phyloP scores from a whole-genome alignment of 2,888 invertebrate species.

The Brachylomia viminalis region DNA sequence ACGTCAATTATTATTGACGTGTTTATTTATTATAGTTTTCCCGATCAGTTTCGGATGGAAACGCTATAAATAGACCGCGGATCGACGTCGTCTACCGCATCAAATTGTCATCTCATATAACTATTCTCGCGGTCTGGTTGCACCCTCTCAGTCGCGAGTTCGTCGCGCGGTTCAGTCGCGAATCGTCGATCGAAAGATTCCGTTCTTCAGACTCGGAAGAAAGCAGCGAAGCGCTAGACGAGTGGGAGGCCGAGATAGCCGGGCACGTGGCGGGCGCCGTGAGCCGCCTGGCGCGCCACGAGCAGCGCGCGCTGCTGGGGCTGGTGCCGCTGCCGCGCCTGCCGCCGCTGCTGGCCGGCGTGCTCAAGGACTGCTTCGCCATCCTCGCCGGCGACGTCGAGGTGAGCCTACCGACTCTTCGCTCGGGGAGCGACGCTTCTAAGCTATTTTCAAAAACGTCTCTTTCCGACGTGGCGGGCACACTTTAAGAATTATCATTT shows the following conservation, averaged over 20 bases:
- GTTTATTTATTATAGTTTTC: background rate
- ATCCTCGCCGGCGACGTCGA: conserved; percentile 96
- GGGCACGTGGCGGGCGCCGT: conserved; percentile 95
- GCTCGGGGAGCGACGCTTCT: background rate
- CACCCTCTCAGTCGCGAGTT: background rate
- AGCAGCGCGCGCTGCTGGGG: conserved; percentile 95
- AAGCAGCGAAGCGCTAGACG: conserved; percentile 81
- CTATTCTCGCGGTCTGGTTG: background rate
- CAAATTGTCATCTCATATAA: background rate
- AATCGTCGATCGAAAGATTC: background rate
- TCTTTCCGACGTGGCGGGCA: background rate
- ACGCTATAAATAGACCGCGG: background rate
- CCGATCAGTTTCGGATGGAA: background rate
- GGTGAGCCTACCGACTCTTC: conserved; percentile 79
- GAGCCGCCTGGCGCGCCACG: conserved; percentile 96
- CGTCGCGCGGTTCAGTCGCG: background rate
- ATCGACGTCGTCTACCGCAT: background rate
- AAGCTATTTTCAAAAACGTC: background rate
- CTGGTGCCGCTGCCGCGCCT: conserved; percentile 96
- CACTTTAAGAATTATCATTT: background rate
- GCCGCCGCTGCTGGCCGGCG: conserved; percentile 95
- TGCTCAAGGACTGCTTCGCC: conserved; percentile 96
- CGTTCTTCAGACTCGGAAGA: conserved; percentile 77
- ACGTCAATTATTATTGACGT: background rate
- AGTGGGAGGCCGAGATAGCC: conserved; percentile 82